Conservation (phyloP, 2,113 vertebrate species). For the Mus pahari region DNA sequence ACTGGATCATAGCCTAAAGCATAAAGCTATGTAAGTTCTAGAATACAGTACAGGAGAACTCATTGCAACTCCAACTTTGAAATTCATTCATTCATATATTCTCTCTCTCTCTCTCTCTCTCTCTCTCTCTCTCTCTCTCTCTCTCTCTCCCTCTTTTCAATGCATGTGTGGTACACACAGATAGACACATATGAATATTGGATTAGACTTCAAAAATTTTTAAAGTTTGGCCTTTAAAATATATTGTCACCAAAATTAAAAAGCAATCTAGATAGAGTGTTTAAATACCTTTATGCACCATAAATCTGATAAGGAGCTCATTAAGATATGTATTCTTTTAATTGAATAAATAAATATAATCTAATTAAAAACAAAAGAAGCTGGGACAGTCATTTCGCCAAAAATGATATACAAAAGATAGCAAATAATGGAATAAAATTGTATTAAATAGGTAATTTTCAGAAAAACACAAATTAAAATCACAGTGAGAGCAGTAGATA, state of each 20-base stretch:
- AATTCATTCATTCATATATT: no score
- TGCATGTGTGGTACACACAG: not conserved
- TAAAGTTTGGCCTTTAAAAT: constrained; percentile 56
- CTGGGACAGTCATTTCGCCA: constrained; percentile 44
- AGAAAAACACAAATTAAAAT: constrained; percentile 48
- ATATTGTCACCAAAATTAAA: constrained; percentile 48
- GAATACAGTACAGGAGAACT: constrained; percentile 27
- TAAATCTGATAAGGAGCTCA: constrained; percentile 42
- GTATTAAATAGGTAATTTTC: constrained; percentile 15
- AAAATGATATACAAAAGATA: not conserved
- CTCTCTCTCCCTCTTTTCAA: not conserved
- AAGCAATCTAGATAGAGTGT: constrained; percentile 3
- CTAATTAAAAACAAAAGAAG: constrained; percentile 27
- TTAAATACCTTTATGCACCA: constrained; percentile 17
- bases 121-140: not conserved
- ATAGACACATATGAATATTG: not conserved
- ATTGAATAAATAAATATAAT: constrained; percentile 46
- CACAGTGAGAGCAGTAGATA: not conserved
- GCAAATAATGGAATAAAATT: constrained; percentile 28
- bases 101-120: not conserved
- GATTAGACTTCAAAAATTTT: not conserved
- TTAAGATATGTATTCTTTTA: constrained; percentile 47
- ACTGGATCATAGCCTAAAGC: constrained; percentile 14
- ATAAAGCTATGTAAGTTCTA: constrained; percentile 45
- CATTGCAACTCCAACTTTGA: constrained; percentile 28